Conservation (phyloP, 2,888 invertebrate genomes). For the Scelioninae gen. 1 region DNA sequence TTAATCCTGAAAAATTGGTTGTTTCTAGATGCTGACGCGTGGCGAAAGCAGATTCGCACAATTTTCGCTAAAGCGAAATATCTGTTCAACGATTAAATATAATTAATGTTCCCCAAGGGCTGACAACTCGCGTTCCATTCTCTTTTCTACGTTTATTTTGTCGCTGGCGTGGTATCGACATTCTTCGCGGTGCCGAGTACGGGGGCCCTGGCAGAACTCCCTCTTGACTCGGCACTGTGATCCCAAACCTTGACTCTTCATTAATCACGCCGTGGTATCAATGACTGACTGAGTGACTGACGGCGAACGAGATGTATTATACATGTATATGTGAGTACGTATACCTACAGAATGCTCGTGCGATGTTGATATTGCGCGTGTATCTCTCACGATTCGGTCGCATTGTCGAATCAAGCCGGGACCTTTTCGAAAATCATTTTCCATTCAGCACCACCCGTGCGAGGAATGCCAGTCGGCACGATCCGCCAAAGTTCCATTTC, state of each 20-base stretch:
- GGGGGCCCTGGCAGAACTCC: slow-evolving; percentile 71
- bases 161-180: slow-evolving; percentile 79
- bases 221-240: slow-evolving; percentile 78
- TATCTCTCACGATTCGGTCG: too few species aligned
- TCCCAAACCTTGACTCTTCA: slow-evolving; percentile 84
- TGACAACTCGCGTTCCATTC: slow-evolving; percentile 67
- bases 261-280: slow-evolving; percentile 84
- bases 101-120: slow-evolving; percentile 64
- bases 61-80: slow-evolving; percentile 70
- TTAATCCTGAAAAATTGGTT: slow-evolving; percentile 60
- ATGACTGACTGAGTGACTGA: too few species aligned
- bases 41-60: slow-evolving; percentile 57
- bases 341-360: too few species aligned
- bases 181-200: slow-evolving; percentile 77
- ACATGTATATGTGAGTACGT: too few species aligned
- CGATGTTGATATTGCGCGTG: too few species aligned
- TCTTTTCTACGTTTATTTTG: slow-evolving; percentile 66
- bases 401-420: too few species aligned
- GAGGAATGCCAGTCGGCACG: too few species aligned
- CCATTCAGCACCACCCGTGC: too few species aligned
- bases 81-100: slow-evolving; percentile 70
- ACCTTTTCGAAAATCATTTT: too few species aligned
- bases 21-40: slow-evolving; percentile 19
- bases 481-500: too few species aligned
- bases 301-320: too few species aligned